Percentiles rank a stretch among this genome's conserved stretches.
Conservation (phyloP, 1,140 invertebrate species). For the Zaprionus africanus region DNA sequence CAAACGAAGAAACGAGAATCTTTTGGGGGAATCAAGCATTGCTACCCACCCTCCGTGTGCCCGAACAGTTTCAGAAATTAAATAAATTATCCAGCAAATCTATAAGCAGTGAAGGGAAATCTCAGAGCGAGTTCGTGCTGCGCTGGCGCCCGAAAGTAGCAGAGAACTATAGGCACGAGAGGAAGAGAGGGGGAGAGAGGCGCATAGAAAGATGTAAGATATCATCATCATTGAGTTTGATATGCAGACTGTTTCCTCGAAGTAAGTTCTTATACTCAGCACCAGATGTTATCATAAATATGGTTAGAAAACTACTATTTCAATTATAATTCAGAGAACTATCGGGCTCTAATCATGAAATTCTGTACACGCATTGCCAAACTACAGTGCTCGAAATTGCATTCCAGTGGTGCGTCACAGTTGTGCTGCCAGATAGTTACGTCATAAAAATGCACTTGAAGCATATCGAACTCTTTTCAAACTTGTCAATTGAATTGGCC, state of each 20-base stretch:
- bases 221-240: slow-evolving; percentile 8
- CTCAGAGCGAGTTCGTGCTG: not conserved
- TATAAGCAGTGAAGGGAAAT: slow-evolving; percentile 15
- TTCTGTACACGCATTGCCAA: not conserved
- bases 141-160: not conserved
- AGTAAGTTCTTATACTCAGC: slow-evolving; percentile 1
- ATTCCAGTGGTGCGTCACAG: not conserved
- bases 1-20: slow-evolving; percentile 17
- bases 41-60: not conserved
- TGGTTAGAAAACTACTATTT: not conserved
- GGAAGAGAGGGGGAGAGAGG: not conserved
- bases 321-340: not conserved
- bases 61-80: slow-evolving; percentile 34
- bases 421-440: not conserved
- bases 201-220: not conserved
- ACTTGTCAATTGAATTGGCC: slow-evolving; percentile 48
- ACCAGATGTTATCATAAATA: slow-evolving; percentile 1
- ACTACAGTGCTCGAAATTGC: not conserved
- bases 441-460: slow-evolving; percentile 20
- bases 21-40: not conserved
- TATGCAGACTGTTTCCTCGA: not conserved
- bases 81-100: slow-evolving; percentile 36
- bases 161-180: not conserved
- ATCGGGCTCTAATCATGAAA: not conserved
- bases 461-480: slow-evolving; percentile 25